Percentiles rank a stretch among this genome's conserved stretches.
These are phyloP conservation scores for Watsonalla cultraria DNA, from an alignment of 2,888 invertebrate species.

Conservation along the genomic window DNA sequence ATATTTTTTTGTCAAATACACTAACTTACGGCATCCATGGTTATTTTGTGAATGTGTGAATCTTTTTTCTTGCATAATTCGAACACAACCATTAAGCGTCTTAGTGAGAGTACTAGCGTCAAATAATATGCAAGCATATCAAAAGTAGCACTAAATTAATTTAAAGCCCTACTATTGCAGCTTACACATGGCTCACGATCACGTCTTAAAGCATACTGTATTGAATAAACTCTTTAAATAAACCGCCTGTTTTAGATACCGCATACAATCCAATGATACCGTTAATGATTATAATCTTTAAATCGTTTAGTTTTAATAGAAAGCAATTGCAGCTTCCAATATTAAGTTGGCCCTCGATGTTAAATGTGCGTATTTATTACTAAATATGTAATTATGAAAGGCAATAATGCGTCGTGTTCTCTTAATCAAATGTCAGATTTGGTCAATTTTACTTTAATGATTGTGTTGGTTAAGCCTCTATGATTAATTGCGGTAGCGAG, in stretches of 20 bases:
- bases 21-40: no score
- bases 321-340: constrained; percentile 23
- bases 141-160: neutral
- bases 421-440: constrained; percentile 76
- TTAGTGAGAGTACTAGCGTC: no score
- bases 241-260: neutral
- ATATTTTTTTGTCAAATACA: no score
- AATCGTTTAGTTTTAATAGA: constrained; percentile 25
- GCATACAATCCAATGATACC: constrained; percentile 14
- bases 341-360: constrained; percentile 25
- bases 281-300: constrained; percentile 26
- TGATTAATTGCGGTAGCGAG: constrained; percentile 61
- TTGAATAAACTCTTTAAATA: constrained; percentile 34
- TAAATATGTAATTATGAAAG: constrained; percentile 42
- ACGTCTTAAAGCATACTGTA: constrained; percentile 28
- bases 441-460: constrained; percentile 68
- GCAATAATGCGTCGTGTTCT: constrained; percentile 50
- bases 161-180: neutral
- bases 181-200: neutral
- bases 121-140: no score
- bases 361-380: constrained; percentile 38
- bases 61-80: no score
- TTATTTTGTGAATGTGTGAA: no score
- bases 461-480: constrained; percentile 59
- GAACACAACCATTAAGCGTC: no score